Conservation (phyloP, 2,113 vertebrate species). For the Steatornis caripensis region DNA sequence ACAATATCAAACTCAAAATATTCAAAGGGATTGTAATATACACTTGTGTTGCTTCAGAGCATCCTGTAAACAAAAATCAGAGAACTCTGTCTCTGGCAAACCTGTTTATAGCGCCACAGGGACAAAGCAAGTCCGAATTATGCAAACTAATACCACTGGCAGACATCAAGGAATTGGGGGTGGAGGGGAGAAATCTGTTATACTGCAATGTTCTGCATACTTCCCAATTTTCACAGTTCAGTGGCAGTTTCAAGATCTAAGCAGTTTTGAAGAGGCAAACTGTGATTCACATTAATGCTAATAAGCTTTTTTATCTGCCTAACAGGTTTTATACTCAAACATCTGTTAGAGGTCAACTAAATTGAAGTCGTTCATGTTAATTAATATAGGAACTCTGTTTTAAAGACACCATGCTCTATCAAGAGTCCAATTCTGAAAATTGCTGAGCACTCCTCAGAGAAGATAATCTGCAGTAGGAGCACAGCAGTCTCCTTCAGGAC, state of each 20-base stretch:
- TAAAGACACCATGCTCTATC: not conserved
- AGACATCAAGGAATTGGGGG: not conserved
- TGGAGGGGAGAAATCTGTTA: no score
- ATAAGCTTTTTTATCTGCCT: not conserved
- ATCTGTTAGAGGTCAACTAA: not conserved
- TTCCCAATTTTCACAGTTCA: not conserved
- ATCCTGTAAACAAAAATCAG: not conserved
- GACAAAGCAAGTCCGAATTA: not conserved
- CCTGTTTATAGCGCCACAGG: not conserved
- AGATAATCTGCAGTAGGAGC: not conserved
- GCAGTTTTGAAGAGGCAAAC: not conserved
- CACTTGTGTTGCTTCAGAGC: not conserved
- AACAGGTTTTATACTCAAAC: not conserved
- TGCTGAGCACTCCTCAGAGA: not conserved
- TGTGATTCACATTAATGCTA: not conserved
- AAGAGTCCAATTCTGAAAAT: not conserved
- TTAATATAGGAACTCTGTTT: not conserved
- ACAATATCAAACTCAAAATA: not conserved
- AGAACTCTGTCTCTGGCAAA: not conserved
- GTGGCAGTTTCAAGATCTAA: not conserved
- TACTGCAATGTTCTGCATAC: not conserved
- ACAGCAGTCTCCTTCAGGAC: not conserved
- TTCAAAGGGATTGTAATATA: not conserved
- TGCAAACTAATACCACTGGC: not conserved
- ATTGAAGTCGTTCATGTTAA: not conserved